Evolutionary conservation across 2,797 vertebrate species (phyloP), one percentile per base, ranked within the genome.

Genomic region (Ctenopoma multispine): DNA sequence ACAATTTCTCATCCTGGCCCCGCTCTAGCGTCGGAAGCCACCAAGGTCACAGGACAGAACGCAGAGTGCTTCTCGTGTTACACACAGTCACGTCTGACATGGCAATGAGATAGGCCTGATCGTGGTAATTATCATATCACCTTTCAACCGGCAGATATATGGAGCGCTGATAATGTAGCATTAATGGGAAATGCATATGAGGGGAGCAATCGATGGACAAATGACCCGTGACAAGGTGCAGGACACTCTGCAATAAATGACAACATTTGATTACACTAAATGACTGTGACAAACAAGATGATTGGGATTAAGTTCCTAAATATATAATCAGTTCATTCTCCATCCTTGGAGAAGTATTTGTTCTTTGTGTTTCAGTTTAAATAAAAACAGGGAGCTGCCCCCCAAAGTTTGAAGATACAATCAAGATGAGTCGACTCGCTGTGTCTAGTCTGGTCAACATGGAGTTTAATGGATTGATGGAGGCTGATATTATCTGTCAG

Each of bases 121-220:
- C 41, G 50, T 34, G 67, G 85, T 90, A 87, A 93, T 93, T 90
- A 91, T 87, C 78, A 64, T 80, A 87, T 95, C 90, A 61, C 79
- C 81, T 94, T 94, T 91, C 93, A 82, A 67, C 77, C 81, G 17
- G 84, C 83, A 80, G 91, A 92, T 90, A 84, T 82, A 89, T 60
- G 78, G 73, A 76, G 87, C 79, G 76, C 85, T 81, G 89, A 85
- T 90, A 91, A 88, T 84, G 87, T 36, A 54, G 79, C 90, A 85
- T 89, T 93, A 92, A 91, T 92, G 92, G 92, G 87, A 93, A 92
- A 91, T 71, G 80, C 77, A 87, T 79, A 86, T 71, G 79, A 77
- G 80, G 49, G 23, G n/a, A 47, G 58, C 51, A 61, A 90, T 92
- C 90, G 54, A 91, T 93, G 87, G 59, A 82, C 70, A 79, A 87